Base-by-base conservation (phyloP, 2,113 vertebrate genomes). In the Corydoras sp. region DNA sequence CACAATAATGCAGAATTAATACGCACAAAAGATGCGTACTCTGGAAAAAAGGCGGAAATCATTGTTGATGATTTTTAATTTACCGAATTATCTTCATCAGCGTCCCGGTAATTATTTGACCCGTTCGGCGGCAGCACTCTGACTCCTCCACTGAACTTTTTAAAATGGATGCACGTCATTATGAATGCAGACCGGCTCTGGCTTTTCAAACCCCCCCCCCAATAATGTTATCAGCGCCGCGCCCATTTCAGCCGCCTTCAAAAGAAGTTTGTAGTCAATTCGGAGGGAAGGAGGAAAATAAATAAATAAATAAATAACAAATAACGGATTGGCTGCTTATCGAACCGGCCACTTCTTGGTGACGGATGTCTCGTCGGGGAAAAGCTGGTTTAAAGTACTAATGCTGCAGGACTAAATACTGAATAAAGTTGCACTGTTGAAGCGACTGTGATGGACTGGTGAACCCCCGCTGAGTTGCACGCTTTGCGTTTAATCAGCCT, bases 401-500 rank as follows among this genome's bases (percentile, higher is more conserved):
- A 65, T 4, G 5, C n/a, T 54, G 15, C 61, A 29, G 51, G 13
- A 3, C 53, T 11, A 65, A 58, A 49, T 29, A 32, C 29, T n/a
- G 58, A 18, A 48, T 14, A 50, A 71, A 64, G 31, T 30, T 56
- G 61, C 30, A 18, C 32, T 71, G 30, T 54, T 24, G 7, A 49
- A 31, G 10, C 31, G 62, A 49, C 24, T 12, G 32, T 30, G n/a
- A 35, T 61, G 29, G 69, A 62, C 10, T 85, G 79, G 84, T 70
- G 76, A 75, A 72, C 84, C 83, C 88, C 86, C 76, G 83, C 86
- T 86, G 86, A 64, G 84, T 78, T 43, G 80, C 81, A 69, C 77
- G 80, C 79, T 11, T 58, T 81, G 83, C 80, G 81, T 84, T 90
- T 87, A 85, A 89, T 88, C 84, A 85, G 85, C 80, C 81, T 80